A percentile compares a stretch with the other conserved stretches of the same genome.
phyloP scores from a whole-genome alignment of 2,888 invertebrate genomes.

The Limnephilus rhombicus region DNA sequence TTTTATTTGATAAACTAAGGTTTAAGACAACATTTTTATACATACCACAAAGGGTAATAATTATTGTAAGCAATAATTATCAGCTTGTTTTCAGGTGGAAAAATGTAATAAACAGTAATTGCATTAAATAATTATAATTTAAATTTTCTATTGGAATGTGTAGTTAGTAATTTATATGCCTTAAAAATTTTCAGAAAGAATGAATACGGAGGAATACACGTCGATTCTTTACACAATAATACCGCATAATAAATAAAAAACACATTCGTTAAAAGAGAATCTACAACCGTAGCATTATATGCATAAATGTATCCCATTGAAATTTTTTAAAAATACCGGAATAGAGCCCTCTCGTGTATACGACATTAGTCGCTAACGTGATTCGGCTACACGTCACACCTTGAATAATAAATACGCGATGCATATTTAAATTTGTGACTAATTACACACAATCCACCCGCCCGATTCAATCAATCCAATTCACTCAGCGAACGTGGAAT shows the following conservation, averaged over 20 bases:
- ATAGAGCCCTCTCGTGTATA: neutral
- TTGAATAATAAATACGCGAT: conserved; percentile 17
- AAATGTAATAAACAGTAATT: too few species aligned
- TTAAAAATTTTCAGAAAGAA: too few species aligned
- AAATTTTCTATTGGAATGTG: too few species aligned
- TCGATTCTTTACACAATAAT: neutral
- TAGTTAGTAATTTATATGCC: too few species aligned
- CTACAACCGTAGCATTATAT: neutral
- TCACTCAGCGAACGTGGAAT: conserved; percentile 25
- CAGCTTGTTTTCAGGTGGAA: too few species aligned
- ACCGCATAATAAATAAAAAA: neutral
- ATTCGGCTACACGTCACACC: conserved; percentile 21
- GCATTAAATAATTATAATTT: too few species aligned
- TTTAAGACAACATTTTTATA: too few species aligned
- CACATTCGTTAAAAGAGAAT: neutral
- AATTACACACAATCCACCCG: conserved; percentile 35
- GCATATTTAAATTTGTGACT: conserved; percentile 35
- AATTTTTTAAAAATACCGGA: neutral
- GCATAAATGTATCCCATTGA: neutral
- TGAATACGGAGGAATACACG: too few species aligned
- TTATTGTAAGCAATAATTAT: too few species aligned
- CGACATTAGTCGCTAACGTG: conserved; percentile 11
- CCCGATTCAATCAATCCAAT: conserved; percentile 43
- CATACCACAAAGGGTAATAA: too few species aligned
- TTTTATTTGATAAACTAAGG: too few species aligned